Evolutionary conservation across 2,113 vertebrate genomes (phyloP).

Genomic region (Ceratotherium simum): DNA sequence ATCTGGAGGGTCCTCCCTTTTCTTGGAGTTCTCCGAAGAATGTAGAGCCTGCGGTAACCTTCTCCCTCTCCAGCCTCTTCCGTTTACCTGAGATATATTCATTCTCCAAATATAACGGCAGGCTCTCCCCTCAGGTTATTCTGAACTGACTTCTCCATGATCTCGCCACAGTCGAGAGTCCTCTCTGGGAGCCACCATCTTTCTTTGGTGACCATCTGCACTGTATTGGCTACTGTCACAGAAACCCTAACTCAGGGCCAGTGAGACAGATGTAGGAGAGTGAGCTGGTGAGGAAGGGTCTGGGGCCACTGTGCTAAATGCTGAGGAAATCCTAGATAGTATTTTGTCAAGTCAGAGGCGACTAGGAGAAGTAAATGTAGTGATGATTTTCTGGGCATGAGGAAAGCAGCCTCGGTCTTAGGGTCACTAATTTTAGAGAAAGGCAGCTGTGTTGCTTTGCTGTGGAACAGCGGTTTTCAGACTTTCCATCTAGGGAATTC

Average conservation of each 20-base stretch:
- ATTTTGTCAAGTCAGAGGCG: constrained; percentile 1
- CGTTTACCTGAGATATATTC: background rate
- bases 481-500: background rate
- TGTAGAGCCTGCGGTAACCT: background rate
- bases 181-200: background rate
- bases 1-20: background rate
- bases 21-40: background rate
- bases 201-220: background rate
- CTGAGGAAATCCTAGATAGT: background rate
- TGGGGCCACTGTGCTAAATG: background rate
- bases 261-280: background rate
- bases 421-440: background rate
- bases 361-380: background rate
- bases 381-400: background rate
- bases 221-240: background rate
- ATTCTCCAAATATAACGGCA: background rate
- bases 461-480: background rate
- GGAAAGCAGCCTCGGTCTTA: background rate
- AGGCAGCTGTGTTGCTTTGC: background rate
- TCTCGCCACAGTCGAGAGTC: background rate
- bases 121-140: background rate
- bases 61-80: background rate
- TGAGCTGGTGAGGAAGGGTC: background rate
- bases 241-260: background rate
- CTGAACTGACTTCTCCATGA: background rate